phyloP scores from a whole-genome alignment of 2,797 vertebrate genomes.

The Poecilia picta region DNA sequence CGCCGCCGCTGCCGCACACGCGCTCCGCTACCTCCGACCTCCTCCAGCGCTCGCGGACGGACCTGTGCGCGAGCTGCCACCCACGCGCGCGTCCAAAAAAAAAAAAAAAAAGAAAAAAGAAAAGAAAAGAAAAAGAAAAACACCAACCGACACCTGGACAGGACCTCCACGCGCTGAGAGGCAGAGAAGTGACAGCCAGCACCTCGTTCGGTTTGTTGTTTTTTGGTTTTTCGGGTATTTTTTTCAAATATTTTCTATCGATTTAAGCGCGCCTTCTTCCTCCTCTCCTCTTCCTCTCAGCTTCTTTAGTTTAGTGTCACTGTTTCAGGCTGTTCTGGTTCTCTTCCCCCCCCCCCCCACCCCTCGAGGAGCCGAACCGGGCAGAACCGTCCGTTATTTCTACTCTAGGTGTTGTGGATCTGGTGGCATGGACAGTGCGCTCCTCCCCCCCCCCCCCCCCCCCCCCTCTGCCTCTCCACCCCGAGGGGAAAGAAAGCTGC shows the following conservation, averaged over 20 bases:
- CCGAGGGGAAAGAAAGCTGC: constrained; percentile 72
- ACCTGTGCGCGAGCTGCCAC: constrained; percentile 47
- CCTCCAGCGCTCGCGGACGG: constrained; percentile 27
- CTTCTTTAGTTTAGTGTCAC: constrained; percentile 58
- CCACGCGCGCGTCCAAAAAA: constrained; percentile 45
- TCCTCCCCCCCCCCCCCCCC: constrained; percentile 72
- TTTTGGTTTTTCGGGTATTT: background rate
- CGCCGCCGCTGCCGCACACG: constrained; percentile 17
- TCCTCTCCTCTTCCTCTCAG: constrained; percentile 36
- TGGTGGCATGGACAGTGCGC: constrained; percentile 72
- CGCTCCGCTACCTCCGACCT: constrained; percentile 29
- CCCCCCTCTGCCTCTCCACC: constrained; percentile 81
- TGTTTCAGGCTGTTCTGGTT: constrained; percentile 54
- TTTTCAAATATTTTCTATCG: constrained; percentile 14
- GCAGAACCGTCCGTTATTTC: constrained; percentile 83
- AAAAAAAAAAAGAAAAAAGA: too few relatives aligned
- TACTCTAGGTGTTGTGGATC: constrained; percentile 72
- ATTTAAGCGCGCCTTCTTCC: constrained; percentile 36
- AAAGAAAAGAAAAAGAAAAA: accelerated
- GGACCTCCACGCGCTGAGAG: constrained; percentile 36
- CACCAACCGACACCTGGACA: constrained; percentile 49
- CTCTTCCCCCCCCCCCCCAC: constrained; percentile 10
- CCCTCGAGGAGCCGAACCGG: constrained; percentile 51
- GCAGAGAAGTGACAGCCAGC: constrained; percentile 46
- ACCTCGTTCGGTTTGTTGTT: background rate